Percentiles rank a stretch among this genome's conserved stretches.
Evolutionary conservation across 2,797 vertebrate genomes (phyloP).

Genomic region (Morus bassanus): DNA sequence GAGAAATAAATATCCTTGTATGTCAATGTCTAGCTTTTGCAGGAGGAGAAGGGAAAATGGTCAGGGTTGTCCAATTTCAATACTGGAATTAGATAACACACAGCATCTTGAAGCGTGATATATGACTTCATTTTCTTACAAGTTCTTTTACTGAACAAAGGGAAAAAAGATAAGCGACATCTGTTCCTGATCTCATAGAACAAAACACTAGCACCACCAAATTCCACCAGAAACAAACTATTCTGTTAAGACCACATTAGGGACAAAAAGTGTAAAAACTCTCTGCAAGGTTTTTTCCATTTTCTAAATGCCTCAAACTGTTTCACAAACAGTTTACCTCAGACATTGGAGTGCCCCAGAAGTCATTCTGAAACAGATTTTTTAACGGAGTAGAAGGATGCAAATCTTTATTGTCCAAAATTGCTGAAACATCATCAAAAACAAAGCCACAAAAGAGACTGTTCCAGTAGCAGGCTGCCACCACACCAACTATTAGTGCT

Average conservation of each 20-base stretch:
- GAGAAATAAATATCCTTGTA: not conserved
- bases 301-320: not conserved
- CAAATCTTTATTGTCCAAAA: slow-evolving; percentile 98
- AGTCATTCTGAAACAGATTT: slow-evolving; percentile 96
- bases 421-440: slow-evolving; percentile 98
- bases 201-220: not conserved
- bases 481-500: slow-evolving; percentile 86
- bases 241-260: not conserved
- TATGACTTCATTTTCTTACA: not conserved
- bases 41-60: not conserved
- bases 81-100: not conserved
- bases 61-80: not conserved
- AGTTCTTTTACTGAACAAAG: not conserved
- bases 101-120: not conserved
- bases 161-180: not conserved
- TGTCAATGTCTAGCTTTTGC: not conserved
- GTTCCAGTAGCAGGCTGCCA: slow-evolving; percentile 96
- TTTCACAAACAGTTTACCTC: slow-evolving; percentile 78
- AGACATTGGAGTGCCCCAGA: slow-evolving; percentile 98
- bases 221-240: not conserved
- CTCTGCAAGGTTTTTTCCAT: not conserved
- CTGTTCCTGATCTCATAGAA: not conserved
- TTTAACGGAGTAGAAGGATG: slow-evolving; percentile 89
- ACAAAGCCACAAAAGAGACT: slow-evolving; percentile 94
- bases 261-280: not conserved